phyloP scores from a whole-genome alignment of 2,888 invertebrate species.

The Podabrus alpinus region DNA sequence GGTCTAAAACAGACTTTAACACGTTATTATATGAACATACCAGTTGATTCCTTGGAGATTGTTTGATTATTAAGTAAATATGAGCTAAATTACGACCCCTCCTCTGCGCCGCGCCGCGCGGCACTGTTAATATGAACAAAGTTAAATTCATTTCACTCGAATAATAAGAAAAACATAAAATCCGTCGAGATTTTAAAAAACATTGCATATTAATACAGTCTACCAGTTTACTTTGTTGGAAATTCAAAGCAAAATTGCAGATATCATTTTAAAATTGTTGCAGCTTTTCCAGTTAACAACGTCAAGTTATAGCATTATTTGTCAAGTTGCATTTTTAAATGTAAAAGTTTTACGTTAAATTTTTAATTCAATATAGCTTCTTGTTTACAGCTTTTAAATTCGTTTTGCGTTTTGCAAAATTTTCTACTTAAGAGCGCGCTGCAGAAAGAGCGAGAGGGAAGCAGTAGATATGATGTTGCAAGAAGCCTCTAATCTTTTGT shows the following conservation, averaged over 20 bases:
- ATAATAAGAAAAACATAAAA: too few species aligned
- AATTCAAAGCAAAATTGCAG: neutral
- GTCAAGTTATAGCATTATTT: too few species aligned
- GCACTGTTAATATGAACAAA: neutral
- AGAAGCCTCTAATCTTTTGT: too few species aligned
- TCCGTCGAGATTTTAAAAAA: too few species aligned
- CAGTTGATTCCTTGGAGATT: neutral
- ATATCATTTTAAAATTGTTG: neutral
- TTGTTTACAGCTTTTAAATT: neutral
- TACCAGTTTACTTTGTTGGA: neutral
- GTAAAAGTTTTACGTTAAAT: neutral
- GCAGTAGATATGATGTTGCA: too few species aligned
- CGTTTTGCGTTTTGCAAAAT: too few species aligned
- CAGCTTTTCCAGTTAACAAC: neutral
- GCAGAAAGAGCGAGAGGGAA: too few species aligned
- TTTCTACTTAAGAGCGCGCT: too few species aligned
- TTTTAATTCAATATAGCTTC: neutral
- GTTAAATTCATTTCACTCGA: neutral
- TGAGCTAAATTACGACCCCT: neutral
- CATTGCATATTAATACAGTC: neutral
- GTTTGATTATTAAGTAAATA: neutral
- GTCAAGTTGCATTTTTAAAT: neutral
- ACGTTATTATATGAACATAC: neutral
- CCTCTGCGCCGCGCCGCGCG: neutral
- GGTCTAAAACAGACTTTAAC: slow-evolving; percentile 28